These are phyloP conservation scores for Dendroctonus ponderosae DNA, from an alignment of 1,140 invertebrate genomes.

Conservation along the genomic window DNA sequence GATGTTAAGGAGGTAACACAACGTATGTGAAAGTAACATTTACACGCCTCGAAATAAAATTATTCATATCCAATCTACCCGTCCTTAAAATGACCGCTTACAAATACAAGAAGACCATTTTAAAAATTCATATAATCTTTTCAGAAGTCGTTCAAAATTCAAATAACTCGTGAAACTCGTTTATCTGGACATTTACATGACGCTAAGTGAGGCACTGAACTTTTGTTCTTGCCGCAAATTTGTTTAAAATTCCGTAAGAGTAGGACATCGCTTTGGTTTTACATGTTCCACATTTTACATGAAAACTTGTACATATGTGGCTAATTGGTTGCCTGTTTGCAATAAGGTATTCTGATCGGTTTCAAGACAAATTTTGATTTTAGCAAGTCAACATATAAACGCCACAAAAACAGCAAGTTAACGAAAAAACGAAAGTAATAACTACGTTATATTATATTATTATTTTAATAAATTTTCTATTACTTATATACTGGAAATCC, in stretches of 20 bases:
- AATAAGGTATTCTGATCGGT: background rate
- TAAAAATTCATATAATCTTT: constrained; percentile 28
- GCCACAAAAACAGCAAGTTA: no score
- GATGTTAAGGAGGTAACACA: no score
- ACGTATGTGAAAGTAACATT: no score
- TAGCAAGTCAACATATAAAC: background rate
- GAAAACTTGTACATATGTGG: background rate
- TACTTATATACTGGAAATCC: no score
- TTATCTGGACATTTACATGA: constrained; percentile 33
- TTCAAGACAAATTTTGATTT: background rate
- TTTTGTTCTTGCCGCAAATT: constrained; percentile 16
- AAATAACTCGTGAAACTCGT: constrained; percentile 21
- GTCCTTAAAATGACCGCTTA: no score
- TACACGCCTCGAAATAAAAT: no score
- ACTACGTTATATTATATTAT: no score
- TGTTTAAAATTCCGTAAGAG: constrained; percentile 21
- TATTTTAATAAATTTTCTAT: no score
- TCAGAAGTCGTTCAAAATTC: constrained; percentile 21
- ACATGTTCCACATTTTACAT: background rate
- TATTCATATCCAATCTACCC: no score
- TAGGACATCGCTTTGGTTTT: constrained; percentile 8
- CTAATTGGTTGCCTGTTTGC: background rate
- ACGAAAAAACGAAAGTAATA: no score
- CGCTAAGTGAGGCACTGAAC: constrained; percentile 16
- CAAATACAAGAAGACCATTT: background rate